A percentile compares a stretch with the other conserved stretches of the same genome.
These are phyloP conservation scores for Epinephelus lanceolatus DNA, from an alignment of 2,113 vertebrate genomes.

Conservation along the genomic window DNA sequence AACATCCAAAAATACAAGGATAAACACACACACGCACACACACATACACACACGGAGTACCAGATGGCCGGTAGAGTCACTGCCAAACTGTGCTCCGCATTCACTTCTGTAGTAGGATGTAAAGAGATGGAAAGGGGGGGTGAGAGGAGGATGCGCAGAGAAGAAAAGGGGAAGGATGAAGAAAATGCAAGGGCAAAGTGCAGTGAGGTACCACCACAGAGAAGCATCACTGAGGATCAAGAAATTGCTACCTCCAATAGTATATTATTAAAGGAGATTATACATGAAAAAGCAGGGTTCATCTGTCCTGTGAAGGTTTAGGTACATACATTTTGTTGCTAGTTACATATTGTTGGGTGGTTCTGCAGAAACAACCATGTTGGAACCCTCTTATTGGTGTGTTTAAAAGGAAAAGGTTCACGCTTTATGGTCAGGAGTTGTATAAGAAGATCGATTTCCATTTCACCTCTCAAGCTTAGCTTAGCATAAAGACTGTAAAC, in stretches of 20 bases:
- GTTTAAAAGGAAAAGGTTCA: conserved; percentile 1
- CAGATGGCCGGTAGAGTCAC: conserved; percentile 66
- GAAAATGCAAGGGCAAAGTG: background rate
- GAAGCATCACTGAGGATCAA: background rate
- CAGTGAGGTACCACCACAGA: background rate
- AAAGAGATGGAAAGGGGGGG: conserved; percentile 17
- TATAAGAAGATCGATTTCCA: background rate
- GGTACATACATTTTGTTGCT: background rate
- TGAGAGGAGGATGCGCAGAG: background rate
- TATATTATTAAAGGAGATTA: background rate
- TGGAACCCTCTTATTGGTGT: background rate
- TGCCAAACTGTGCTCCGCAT: conserved; percentile 62
- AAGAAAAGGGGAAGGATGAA: conserved; percentile 2
- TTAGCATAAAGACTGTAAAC: background rate
- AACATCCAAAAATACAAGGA: conserved; percentile 57
- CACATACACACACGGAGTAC: conserved; percentile 43
- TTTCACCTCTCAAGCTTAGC: background rate
- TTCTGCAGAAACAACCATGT: background rate
- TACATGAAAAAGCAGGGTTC: background rate
- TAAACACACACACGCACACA: conserved; percentile 35
- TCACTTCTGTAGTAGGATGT: conserved; percentile 51
- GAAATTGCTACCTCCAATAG: background rate
- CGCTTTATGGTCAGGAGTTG: background rate
- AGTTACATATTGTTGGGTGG: background rate
- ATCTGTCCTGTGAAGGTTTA: background rate